Evolutionary conservation across 1,140 invertebrate species (phyloP), one percentile per base, ranked within the genome.

Genomic region (Sinonovacula constricta): DNA sequence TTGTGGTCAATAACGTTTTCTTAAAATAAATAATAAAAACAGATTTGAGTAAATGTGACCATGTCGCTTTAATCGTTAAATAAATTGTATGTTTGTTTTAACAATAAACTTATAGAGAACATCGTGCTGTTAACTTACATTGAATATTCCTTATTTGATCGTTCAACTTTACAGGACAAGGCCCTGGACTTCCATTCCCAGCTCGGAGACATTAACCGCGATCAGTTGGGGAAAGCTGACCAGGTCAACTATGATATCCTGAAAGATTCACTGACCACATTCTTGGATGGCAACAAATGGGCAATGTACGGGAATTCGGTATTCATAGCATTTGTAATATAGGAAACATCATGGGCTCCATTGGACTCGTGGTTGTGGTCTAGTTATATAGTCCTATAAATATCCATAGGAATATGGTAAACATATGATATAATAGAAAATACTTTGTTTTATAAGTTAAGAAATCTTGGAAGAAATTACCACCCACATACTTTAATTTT

Each of bases 201-300:
- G 60, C 57, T 87, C 2, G 28, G 74, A 14, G 51, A 53, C 5
- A 79, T 87, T 18, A 28, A 75, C 2, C 10, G 45, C n/a, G 30
- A 28, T 2, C 31, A 57, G 28, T 63, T 87, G 54, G 57, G 72
- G 36, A 59, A 70, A 18, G 33, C 70, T 1, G 83, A 83, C 45
- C 57, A 79, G 60, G 63, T 83, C 15, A 81, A 87, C 54, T 84
- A 77, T 69, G 70, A 78, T 26, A 86, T 87, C 36, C 59, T 87
- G 1, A 81, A 84, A 33, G 84, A 87, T 45, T 81, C 81, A 33
- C 74, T 87, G 18, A 54, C 80, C 18, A 86, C 80, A 1, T 87
- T 81, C 39, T 67, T 83, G 3, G 79, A 81, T 2, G 84, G 84
- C 15, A 83, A 82, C 60, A 31, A 74, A 24, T 87, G 82, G 84